Evolutionary conservation across 2,888 invertebrate species (phyloP).

Genomic region (Pocota personata): DNA sequence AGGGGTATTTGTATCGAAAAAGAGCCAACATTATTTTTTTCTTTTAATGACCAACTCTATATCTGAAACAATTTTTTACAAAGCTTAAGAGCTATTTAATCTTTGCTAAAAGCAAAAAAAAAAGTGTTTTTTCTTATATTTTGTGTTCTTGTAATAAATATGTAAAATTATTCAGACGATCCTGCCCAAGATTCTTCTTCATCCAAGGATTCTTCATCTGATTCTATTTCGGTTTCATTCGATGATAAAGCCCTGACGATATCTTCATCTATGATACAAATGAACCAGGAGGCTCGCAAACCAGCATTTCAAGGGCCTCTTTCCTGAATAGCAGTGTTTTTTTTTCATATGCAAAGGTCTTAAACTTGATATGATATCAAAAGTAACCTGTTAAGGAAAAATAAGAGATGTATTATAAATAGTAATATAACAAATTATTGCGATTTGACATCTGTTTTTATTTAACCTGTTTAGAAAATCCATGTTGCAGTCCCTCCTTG

Average conservation of each 20-base stretch:
- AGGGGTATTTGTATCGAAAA: no score
- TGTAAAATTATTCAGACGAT: neutral
- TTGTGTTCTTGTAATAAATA: no score
- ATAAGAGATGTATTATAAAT: neutral
- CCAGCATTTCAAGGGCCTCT: neutral
- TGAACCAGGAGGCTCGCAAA: neutral
- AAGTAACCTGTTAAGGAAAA: neutral
- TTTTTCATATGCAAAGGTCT: no score
- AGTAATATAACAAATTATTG: neutral
- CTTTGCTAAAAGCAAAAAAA: no score
- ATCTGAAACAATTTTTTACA: no score
- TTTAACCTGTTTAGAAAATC: neutral
- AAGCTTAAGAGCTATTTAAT: no score
- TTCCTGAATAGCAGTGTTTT: neutral
- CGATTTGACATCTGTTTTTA: neutral
- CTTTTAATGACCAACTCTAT: no score
- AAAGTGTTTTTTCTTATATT: no score
- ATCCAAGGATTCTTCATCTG: neutral
- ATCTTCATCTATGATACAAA: neutral
- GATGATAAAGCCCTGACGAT: neutral
- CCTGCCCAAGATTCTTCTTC: neutral
- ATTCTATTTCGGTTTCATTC: neutral
- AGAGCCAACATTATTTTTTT: no score
- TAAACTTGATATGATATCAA: no score
- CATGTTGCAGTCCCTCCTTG: neutral